These are phyloP conservation scores for Arge pagana DNA, from an alignment of 2,888 invertebrate genomes.

Conservation along the genomic window DNA sequence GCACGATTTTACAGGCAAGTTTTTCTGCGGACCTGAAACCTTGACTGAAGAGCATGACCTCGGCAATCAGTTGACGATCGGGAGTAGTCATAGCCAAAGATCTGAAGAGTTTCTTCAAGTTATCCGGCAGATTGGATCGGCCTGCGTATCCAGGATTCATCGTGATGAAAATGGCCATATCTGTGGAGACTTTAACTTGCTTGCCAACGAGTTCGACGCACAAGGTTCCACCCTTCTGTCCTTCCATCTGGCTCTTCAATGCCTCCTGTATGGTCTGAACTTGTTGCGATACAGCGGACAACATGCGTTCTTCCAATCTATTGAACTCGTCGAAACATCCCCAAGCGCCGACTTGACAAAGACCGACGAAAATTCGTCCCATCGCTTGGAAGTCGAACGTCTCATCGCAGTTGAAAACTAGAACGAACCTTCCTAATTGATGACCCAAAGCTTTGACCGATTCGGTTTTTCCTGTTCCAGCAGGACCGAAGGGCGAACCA, in stretches of 20 bases:
- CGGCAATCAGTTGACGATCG: conserved; percentile 96
- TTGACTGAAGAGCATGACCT: conserved; percentile 99
- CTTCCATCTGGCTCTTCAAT: conserved; percentile 85
- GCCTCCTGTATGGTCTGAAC: conserved; percentile 99
- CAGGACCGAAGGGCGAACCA: conserved; percentile 99
- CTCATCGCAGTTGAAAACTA: conserved; percentile 99
- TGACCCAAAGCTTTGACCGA: conserved; percentile 99
- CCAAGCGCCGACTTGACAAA: conserved; percentile 99
- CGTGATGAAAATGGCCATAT: conserved; percentile 99
- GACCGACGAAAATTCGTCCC: conserved; percentile 98
- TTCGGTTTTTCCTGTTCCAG: conserved; percentile 99
- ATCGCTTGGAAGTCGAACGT: conserved; percentile 99
- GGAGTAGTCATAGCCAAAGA: conserved; percentile 99
- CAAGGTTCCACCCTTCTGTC: conserved; percentile 69
- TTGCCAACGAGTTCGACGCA: conserved; percentile 95
- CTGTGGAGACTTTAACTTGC: conserved; percentile 92
- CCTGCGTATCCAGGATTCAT: conserved; percentile 99
- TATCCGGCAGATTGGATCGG: conserved; percentile 97
- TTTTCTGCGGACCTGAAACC: conserved; percentile 98
- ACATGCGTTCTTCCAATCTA: conserved; percentile 97
- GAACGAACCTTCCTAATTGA: conserved; percentile 96
- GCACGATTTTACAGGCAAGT: conserved; percentile 98
- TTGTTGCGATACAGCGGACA: conserved; percentile 99
- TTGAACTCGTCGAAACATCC: conserved; percentile 99
- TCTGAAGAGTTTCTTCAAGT: conserved; percentile 98